A percentile compares a stretch with the other conserved stretches of the same genome.
Evolutionary conservation across 2,797 vertebrate genomes (phyloP).

Genomic region (Podargus strigoides): DNA sequence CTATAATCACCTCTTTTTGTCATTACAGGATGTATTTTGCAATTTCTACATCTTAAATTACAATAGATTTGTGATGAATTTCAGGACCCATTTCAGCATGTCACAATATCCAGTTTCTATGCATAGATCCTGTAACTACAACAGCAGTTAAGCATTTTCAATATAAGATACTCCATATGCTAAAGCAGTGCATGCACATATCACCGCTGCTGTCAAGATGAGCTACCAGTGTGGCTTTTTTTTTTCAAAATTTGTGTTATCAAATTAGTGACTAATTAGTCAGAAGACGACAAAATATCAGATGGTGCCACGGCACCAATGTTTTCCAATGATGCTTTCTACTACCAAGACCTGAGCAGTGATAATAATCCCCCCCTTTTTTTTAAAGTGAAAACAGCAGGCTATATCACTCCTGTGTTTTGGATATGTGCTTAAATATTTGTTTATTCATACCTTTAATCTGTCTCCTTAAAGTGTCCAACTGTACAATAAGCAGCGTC

Average conservation of each 20-base stretch:
- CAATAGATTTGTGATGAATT: not conserved
- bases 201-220: not conserved
- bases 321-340: not conserved
- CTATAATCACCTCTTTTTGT: not conserved
- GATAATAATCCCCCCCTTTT: not conserved
- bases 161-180: not conserved
- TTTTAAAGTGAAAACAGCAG: not conserved
- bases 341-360: not conserved
- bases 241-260: not conserved
- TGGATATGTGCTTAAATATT: not conserved
- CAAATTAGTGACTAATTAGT: not conserved
- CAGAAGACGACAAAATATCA: not conserved
- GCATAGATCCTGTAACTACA: not conserved
- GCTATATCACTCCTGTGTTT: not conserved
- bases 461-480: slow-evolving; percentile 84
- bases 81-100: not conserved
- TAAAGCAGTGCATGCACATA: not conserved
- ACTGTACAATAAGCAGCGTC: slow-evolving; percentile 85
- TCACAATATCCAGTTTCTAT: not conserved
- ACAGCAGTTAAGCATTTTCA: not conserved
- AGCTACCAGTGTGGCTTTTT: not conserved
- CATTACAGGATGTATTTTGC: not conserved
- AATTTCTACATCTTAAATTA: not conserved
- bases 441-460: slow-evolving; percentile 83
- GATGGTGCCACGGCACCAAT: not conserved